Conservation (phyloP, 2,888 invertebrate species). For the Siphlonurus alternatus region DNA sequence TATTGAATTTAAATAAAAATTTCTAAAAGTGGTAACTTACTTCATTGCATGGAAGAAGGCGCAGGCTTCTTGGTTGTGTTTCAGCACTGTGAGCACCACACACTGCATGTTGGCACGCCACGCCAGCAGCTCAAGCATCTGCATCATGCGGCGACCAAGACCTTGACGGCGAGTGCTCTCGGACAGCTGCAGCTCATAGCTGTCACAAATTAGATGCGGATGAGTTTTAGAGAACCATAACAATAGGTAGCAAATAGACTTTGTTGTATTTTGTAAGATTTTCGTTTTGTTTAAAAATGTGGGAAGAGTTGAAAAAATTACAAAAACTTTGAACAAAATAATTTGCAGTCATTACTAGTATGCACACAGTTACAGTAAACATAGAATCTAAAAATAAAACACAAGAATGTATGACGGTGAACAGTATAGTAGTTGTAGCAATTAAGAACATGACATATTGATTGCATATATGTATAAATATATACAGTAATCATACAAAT, state of each 20-base stretch:
- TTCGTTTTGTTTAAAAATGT: neutral
- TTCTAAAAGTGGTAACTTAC: no score
- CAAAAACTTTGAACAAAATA: no score
- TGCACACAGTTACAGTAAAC: no score
- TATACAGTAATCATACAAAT: no score
- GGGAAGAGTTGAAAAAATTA: neutral
- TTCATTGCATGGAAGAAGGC: slow-evolving; percentile 61
- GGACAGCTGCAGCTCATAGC: slow-evolving; percentile 79
- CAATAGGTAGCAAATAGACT: no score
- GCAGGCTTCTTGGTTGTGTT: slow-evolving; percentile 52
- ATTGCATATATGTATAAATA: no score
- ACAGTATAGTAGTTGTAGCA: no score
- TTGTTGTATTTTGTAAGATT: neutral
- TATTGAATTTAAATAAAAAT: no score
- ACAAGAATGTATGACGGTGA: no score
- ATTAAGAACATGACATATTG: no score
- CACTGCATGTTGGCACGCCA: slow-evolving; percentile 56
- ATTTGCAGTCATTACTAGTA: no score
- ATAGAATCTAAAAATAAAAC: no score
- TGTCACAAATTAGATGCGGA: slow-evolving; percentile 25
- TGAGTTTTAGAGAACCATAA: neutral
- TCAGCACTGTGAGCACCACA: slow-evolving; percentile 68
- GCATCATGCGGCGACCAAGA: slow-evolving; percentile 66
- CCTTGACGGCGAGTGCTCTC: slow-evolving; percentile 53
- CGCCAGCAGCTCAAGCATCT: slow-evolving; percentile 58